These are phyloP conservation scores for Tapirus terrestris DNA, from an alignment of 2,113 vertebrate species.

Conservation along the genomic window DNA sequence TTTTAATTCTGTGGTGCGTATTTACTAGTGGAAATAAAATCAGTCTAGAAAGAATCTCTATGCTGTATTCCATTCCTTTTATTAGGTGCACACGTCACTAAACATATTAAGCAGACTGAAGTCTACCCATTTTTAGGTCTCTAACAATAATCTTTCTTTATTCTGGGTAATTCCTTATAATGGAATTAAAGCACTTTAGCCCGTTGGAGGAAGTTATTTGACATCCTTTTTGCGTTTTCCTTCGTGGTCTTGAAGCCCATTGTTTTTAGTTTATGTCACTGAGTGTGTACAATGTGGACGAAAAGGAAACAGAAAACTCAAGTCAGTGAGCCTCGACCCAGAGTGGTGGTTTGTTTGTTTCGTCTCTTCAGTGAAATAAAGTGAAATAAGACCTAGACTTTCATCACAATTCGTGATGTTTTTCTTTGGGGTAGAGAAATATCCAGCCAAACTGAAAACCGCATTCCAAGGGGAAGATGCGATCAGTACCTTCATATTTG, in stretches of 20 bases:
- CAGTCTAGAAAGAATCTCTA: accelerated
- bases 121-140: background rate
- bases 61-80: accelerated
- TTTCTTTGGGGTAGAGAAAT: background rate
- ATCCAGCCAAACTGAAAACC: background rate
- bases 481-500: accelerated
- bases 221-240: background rate
- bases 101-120: accelerated
- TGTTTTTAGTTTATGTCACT: background rate
- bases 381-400: background rate
- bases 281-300: background rate
- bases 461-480: background rate
- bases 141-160: background rate
- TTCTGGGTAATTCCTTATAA: background rate
- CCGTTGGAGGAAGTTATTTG: too few species aligned
- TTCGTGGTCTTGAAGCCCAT: background rate
- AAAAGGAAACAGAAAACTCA: background rate
- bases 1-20: background rate
- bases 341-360: background rate
- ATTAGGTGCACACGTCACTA: accelerated
- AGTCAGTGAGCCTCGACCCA: accelerated
- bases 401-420: accelerated
- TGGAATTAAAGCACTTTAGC: too few species aligned
- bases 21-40: background rate
- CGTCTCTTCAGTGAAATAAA: background rate